Conservation (phyloP, 2,888 invertebrate species). For the Anticlea derivata region DNA sequence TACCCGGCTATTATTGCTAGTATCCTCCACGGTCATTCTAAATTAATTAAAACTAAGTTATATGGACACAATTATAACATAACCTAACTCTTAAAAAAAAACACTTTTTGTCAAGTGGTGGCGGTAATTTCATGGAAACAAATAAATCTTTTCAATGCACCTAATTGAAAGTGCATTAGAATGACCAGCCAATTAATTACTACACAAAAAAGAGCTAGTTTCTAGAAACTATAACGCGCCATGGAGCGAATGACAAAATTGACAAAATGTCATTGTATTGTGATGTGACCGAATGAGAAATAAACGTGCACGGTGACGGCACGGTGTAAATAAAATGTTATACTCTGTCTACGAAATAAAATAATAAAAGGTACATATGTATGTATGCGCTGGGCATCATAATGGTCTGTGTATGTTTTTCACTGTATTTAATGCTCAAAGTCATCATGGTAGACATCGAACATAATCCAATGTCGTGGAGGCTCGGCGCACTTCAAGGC, state of each 20-base stretch:
- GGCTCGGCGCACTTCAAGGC: conserved; percentile 10
- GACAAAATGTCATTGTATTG: conserved; percentile 31
- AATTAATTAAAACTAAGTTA: conserved; percentile 55
- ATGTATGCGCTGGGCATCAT: no score
- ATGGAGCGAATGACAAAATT: conserved; percentile 41
- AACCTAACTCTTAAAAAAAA: conserved; percentile 63
- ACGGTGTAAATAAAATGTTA: no score
- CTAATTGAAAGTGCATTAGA: conserved; percentile 17
- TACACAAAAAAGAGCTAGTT: conserved; percentile 32
- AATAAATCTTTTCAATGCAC: conserved; percentile 4
- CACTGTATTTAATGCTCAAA: no score
- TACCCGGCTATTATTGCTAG: conserved; percentile 53
- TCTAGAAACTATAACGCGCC: conserved; percentile 56
- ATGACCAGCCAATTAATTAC: conserved; percentile 9
- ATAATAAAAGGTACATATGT: no score
- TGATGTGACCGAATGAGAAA: not conserved
- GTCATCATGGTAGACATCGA: no score
- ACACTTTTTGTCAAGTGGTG: conserved; percentile 32
- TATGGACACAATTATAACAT: conserved; percentile 69
- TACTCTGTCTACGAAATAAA: no score
- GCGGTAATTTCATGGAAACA: conserved; percentile 20
- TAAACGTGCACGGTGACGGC: not conserved
- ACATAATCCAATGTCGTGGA: no score
- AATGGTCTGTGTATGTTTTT: no score
- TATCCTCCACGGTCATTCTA: conserved; percentile 73